Evolutionary conservation across 1,140 invertebrate genomes (phyloP), one percentile per base, ranked within the genome.

Genomic region (Calephelis virginiensis): DNA sequence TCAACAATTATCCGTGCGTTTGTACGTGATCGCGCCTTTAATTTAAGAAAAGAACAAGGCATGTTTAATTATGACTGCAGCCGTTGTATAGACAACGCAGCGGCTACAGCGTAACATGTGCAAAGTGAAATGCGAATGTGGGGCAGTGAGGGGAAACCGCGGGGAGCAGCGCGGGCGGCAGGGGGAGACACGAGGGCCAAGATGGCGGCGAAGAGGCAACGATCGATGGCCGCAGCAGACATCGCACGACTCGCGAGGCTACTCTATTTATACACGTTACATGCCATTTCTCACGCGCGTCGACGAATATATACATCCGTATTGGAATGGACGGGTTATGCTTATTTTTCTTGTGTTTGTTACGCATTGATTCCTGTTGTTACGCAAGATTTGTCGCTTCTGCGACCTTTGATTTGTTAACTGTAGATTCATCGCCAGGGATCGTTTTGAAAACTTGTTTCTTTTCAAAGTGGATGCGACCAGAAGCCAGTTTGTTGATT

Each of bases 211-310:
- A 85, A 83, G 84, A 87, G 85, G 83, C 83, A 82, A 77, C 87
- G 87, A 89, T 90, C 87, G 87, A 90, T 90, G 87, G 83, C 81
- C 85, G 83, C 70, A 78, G 73, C 85, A 90, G 86, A 87, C 87
- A 85, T 80, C 78, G 83, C 83, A 78, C 80, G 81, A 85, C 78
- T 82, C 83, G 77, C 80, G 81, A 83, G 82, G 80, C 77, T 81
- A 85, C 83, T 86, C 84, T 90, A 90, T 90, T 88, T 86, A 86
- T 90, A 90, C 72, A 76, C 82, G 72, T 79, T 82, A 79, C 85
- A 84, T 82, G 78, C 77, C 78, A 83, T 80, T 85, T 83, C 73
- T 76, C 74, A 80, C 72, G 68, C 74, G 80, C 72, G 68, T 68
- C 78, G 71, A 76, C 77, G 78, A 78, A 75, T 46, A 63, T 28